phyloP scores from a whole-genome alignment of 2,797 vertebrate species.

The Percopsis omiscomaycus region DNA sequence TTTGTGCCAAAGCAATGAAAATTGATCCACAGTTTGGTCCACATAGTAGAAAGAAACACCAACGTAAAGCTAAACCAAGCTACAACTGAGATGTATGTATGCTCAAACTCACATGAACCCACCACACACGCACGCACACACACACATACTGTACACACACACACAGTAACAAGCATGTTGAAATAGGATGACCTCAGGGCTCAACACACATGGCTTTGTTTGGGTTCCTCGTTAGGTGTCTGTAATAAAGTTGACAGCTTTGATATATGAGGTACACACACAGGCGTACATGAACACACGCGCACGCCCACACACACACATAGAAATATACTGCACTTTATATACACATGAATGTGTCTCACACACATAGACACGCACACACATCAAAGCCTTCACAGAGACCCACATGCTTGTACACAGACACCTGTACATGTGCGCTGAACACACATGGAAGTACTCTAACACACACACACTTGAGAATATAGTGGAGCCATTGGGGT shows the following conservation, averaged over 20 bases:
- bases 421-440: too few species aligned
- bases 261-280: slow-evolving; percentile 10
- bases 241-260: slow-evolving; percentile 48
- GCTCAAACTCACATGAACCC: too few species aligned
- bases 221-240: slow-evolving; percentile 52
- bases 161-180: slow-evolving; percentile 3
- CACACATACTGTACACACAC: slow-evolving; percentile 30
- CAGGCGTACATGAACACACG: neutral
- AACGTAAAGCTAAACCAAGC: too few species aligned
- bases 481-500: slow-evolving; percentile 50
- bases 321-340: neutral
- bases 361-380: slow-evolving; percentile 25
- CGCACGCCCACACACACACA: slow-evolving; percentile 6
- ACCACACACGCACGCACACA: neutral
- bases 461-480: slow-evolving; percentile 8
- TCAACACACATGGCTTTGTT: slow-evolving; percentile 55
- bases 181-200: neutral
- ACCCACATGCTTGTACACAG: too few species aligned
- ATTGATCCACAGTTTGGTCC: too few species aligned
- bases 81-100: too few species aligned
- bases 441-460: too few species aligned
- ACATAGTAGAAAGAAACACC: too few species aligned
- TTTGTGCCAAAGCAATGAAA: too few species aligned
- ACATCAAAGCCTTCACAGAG: neutral
- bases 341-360: slow-evolving; percentile 7